Evolutionary conservation across 2,113 vertebrate genomes (phyloP), one percentile per base, ranked within the genome.

Genomic region (Xyrauchen texanus): DNA sequence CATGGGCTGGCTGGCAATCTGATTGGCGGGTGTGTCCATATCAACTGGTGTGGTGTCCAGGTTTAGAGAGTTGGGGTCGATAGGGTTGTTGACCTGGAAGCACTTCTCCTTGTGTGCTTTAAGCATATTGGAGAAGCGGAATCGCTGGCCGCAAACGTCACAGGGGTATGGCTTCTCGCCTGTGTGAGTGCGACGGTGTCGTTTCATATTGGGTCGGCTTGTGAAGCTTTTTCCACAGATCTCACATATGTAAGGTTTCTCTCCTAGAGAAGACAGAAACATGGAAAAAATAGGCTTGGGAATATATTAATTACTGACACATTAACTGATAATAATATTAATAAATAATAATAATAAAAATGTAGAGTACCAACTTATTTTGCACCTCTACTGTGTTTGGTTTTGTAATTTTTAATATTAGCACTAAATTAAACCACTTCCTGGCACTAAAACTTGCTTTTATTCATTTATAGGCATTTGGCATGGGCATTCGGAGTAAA

Each of bases 111-210:
- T 94, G 93, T 99, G 97, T 1, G 97, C 97, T 85, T 98, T 99
- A 79, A 99, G 96, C 97, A 99, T 98, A 94, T 99, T 99, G 92
- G 97, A 98, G 92, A 99, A 99, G 83, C 97, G 96, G 90, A 98
- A 99, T 81, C 97, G 95, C 79, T 97, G 97, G 70, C 97, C 97
- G 0, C 97, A 99, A 73, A 97, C 95, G 45, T 96, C 96, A 4
- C 97, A 99, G 0, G 97, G 96, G 84, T 99, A 99, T 0, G 97
- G 97, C 90, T 99, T 99, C 91, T 98, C 97, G 0, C 97, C 97
- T 0, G 97, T 98, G 94, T 99, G 97, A 0, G 97, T 99, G 87
- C 97, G 95, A 74, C 97, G 96, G 86, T 99, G 97, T 21, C 97
- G 93, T 91, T 98, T 99, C 97, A 99, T 98, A 93, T 99, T 99